Percentiles rank a stretch among this genome's conserved stretches.
Evolutionary conservation across 2,888 invertebrate genomes (phyloP).

Genomic region (Ecliptopera silaceata): DNA sequence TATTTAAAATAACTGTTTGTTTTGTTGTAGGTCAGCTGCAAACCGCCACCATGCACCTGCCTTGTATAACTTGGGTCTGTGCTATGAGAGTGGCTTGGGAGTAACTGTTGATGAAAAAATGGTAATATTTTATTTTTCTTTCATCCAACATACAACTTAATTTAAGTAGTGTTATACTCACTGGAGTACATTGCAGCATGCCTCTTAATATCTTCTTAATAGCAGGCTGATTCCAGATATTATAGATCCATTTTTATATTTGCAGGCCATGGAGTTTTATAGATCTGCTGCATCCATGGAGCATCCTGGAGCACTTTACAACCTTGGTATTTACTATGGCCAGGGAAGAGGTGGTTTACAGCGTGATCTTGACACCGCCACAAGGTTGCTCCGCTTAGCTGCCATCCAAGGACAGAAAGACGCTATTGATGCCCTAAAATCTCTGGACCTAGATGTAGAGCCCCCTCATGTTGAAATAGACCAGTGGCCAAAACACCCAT

Average conservation of each 20-base stretch:
- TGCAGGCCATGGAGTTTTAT: conserved; percentile 86
- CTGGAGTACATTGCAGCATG: no score
- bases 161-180: no score
- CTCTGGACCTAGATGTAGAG: conserved; percentile 54
- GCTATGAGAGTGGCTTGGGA: conserved; percentile 87
- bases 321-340: conserved; percentile 86
- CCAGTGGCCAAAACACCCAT: conserved; percentile 48
- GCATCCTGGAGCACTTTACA: conserved; percentile 86
- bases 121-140: conserved; percentile 55
- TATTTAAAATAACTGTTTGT: not conserved
- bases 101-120: conserved; percentile 81
- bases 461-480: conserved; percentile 41
- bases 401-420: conserved; percentile 84
- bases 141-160: no score
- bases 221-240: no score
- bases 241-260: not conserved
- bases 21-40: conserved; percentile 75
- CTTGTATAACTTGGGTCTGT: conserved; percentile 86
- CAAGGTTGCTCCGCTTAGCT: conserved; percentile 75
- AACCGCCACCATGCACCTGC: conserved; percentile 84
- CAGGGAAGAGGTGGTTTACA: conserved; percentile 85
- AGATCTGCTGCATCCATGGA: conserved; percentile 84
- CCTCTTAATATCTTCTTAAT: no score
- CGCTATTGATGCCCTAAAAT: conserved; percentile 79
- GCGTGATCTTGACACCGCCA: conserved; percentile 75